Conservation (phyloP, 1,140 invertebrate species). For the Piezodorus guildinii region DNA sequence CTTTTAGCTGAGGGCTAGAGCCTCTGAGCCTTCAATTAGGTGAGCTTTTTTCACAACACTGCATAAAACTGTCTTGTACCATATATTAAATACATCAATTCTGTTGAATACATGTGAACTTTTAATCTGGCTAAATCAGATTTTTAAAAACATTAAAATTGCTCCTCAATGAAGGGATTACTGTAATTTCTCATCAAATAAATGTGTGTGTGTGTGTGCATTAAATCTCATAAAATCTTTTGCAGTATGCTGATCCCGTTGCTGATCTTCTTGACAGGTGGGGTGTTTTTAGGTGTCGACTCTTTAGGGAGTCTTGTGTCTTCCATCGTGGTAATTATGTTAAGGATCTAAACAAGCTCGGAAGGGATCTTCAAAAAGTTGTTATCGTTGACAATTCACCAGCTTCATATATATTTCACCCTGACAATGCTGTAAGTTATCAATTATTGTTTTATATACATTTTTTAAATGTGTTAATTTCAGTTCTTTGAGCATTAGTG, state of each 20-base stretch:
- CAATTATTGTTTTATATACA: no score
- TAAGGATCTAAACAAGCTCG: slow-evolving; percentile 96
- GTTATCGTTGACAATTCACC: slow-evolving; percentile 99
- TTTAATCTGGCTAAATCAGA: no score
- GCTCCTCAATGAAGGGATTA: no score
- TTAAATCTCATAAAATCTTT: not conserved
- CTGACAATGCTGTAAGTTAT: slow-evolving; percentile 87
- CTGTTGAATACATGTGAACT: no score
- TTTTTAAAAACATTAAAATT: no score
- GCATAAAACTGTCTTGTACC: no score
- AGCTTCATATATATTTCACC: slow-evolving; percentile 99
- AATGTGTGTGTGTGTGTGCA: not conserved
- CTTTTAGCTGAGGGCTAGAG: no score
- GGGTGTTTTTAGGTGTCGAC: slow-evolving; percentile 88
- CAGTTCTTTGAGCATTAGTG: no score
- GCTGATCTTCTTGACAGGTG: slow-evolving; percentile 96
- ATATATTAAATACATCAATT: no score
- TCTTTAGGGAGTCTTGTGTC: slow-evolving; percentile 99
- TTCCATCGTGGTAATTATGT: slow-evolving; percentile 99
- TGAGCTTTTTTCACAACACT: no score
- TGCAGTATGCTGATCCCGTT: slow-evolving; percentile 95
- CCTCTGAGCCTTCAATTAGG: no score
- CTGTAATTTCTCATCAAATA: no score
- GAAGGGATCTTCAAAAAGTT: slow-evolving; percentile 89
- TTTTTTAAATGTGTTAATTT: not conserved